A percentile compares a stretch with the other conserved stretches of the same genome.
phyloP scores from a whole-genome alignment of 2,888 invertebrate genomes.

The Andrena chrysosceles region DNA sequence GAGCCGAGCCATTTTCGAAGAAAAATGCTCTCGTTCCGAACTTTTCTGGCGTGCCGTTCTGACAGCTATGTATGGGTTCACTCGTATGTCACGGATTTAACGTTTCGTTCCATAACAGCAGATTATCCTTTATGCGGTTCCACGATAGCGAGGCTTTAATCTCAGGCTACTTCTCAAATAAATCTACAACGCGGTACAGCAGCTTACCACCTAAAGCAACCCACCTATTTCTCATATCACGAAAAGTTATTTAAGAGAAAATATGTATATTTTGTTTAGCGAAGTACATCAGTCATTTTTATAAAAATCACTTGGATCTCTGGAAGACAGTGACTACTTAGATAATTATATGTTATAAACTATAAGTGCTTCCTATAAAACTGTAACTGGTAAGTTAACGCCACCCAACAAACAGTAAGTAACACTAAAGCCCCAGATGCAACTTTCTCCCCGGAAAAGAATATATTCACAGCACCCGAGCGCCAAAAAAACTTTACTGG shows the following conservation, averaged over 20 bases:
- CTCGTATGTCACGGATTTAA: slow-evolving; percentile 14
- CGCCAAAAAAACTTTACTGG: slow-evolving; percentile 2
- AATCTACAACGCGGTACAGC: not conserved
- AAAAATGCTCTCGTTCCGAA: slow-evolving; percentile 29
- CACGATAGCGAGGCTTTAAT: not conserved
- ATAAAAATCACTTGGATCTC: too few relatives aligned
- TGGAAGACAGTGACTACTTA: not conserved
- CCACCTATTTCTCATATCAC: too few relatives aligned
- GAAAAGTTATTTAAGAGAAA: not conserved
- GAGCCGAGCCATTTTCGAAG: slow-evolving; percentile 5
- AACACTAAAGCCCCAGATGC: not conserved
- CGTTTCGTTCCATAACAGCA: not conserved
- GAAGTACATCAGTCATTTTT: too few relatives aligned
- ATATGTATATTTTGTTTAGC: not conserved
- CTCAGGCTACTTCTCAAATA: not conserved
- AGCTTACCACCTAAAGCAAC: not conserved
- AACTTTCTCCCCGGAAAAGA: not conserved
- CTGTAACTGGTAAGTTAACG: not conserved
- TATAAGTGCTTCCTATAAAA: not conserved
- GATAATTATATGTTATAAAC: not conserved
- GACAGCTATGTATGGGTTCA: slow-evolving; percentile 29
- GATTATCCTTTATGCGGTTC: not conserved
- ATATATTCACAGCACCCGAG: not conserved
- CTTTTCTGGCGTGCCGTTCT: slow-evolving; percentile 30
- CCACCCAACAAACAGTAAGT: not conserved